Evolutionary conservation across 2,888 invertebrate species (phyloP).

Genomic region (Drosophila recens): DNA sequence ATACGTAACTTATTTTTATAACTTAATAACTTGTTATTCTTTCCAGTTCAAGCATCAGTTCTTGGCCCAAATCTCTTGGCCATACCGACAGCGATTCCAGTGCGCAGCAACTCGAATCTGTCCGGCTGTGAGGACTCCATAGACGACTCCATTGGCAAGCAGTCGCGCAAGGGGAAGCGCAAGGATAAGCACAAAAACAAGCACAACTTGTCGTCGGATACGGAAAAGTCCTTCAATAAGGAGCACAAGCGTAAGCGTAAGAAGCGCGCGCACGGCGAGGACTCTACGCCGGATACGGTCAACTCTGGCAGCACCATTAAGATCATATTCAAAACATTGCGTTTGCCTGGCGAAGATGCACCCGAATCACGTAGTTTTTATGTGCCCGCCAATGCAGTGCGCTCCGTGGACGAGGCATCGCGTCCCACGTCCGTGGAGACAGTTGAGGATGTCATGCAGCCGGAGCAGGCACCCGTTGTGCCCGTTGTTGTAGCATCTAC

Average conservation of each 20-base stretch:
- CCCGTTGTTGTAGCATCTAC: constrained; percentile 25
- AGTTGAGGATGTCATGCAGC: constrained; percentile 78
- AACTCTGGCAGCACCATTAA: constrained; percentile 87
- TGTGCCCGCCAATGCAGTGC: constrained; percentile 88
- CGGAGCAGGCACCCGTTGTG: constrained; percentile 22
- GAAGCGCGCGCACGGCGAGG: constrained; percentile 88
- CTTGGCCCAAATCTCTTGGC: constrained; percentile 42
- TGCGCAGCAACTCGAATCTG: constrained; percentile 42
- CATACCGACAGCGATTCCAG: constrained; percentile 36
- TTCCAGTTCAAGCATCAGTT: constrained; percentile 33
- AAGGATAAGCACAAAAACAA: constrained; percentile 92
- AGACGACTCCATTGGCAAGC: constrained; percentile 69
- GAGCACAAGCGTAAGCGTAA: constrained; percentile 93
- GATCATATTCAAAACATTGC: constrained; percentile 87
- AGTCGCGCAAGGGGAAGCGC: constrained; percentile 88
- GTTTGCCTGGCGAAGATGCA: constrained; percentile 88
- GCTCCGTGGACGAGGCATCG: constrained; percentile 84
- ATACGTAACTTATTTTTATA: too few species aligned
- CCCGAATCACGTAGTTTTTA: constrained; percentile 93
- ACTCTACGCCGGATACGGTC: constrained; percentile 54
- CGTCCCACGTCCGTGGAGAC: constrained; percentile 85
- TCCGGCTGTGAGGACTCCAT: constrained; percentile 65
- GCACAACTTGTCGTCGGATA: constrained; percentile 86
- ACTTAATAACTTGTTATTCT: not conserved
- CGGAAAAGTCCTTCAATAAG: constrained; percentile 88